phyloP scores from a whole-genome alignment of 2,888 invertebrate species.

The Cephus sareptanus region DNA sequence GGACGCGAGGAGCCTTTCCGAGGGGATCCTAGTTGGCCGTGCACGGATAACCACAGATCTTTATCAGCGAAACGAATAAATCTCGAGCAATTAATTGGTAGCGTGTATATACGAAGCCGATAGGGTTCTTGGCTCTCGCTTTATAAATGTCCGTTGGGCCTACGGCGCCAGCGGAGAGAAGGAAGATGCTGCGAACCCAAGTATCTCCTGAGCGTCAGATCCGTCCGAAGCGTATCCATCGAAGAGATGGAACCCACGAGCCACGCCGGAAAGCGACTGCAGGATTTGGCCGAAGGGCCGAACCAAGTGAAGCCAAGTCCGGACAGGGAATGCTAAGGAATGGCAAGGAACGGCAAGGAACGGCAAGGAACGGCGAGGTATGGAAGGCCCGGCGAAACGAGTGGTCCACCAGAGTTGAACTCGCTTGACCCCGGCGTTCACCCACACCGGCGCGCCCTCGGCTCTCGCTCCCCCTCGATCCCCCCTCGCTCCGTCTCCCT shows the following conservation, averaged over 20 bases:
- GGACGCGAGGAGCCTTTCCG: background rate
- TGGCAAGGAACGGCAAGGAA: background rate
- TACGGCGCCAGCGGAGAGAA: too few relatives aligned
- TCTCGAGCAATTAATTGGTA: constrained; percentile 33
- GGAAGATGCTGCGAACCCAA: too few relatives aligned
- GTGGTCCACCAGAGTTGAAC: constrained; percentile 48
- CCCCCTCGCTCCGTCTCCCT: constrained; percentile 8
- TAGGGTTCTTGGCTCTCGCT: too few relatives aligned
- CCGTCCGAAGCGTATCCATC: too few relatives aligned
- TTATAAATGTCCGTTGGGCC: too few relatives aligned
- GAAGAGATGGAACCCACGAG: too few relatives aligned
- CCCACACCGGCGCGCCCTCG: constrained; percentile 45
- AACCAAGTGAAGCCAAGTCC: too few relatives aligned
- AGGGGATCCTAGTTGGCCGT: background rate
- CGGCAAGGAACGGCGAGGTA: constrained; percentile 2
- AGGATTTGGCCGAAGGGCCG: too few relatives aligned
- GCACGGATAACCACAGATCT: constrained; percentile 9
- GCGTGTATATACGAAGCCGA: too few relatives aligned
- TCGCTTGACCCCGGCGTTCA: constrained; percentile 57
- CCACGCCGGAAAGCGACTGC: too few relatives aligned
- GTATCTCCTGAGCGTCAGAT: too few relatives aligned
- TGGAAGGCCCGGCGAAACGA: constrained; percentile 34
- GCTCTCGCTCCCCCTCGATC: constrained; percentile 13
- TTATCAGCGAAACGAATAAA: constrained; percentile 30
- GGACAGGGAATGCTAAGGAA: too few relatives aligned